These are phyloP conservation scores for Gallirallus australis DNA, from an alignment of 2,797 vertebrate genomes.

Conservation along the genomic window DNA sequence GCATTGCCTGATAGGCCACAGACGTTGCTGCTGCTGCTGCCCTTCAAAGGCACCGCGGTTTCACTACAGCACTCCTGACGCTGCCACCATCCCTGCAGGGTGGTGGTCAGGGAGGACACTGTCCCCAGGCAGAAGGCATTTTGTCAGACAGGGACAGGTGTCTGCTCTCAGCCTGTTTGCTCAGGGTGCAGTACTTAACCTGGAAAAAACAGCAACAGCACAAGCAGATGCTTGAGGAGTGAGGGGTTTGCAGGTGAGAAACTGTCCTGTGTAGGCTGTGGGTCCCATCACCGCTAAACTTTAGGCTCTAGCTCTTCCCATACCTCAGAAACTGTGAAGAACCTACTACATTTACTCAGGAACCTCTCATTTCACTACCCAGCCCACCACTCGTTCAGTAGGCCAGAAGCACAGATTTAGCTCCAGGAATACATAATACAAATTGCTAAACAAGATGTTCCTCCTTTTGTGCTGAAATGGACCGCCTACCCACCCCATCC, in stretches of 20 bases:
- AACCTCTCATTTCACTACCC: neutral
- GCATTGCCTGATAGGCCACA: neutral
- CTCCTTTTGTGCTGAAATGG: neutral
- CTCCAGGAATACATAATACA: neutral
- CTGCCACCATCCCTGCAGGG: rapidly evolving
- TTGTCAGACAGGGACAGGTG: neutral
- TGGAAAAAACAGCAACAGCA: neutral
- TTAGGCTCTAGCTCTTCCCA: neutral
- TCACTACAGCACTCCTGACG: neutral
- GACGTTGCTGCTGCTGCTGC: neutral
- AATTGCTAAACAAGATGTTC: neutral
- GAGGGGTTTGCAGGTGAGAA: neutral
- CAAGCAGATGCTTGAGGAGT: neutral
- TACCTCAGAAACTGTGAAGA: neutral
- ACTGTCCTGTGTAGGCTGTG: neutral
- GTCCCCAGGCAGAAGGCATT: neutral
- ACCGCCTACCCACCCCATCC: neutral
- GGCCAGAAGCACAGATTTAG: neutral
- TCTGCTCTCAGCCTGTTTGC: neutral
- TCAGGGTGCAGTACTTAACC: neutral
- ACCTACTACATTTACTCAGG: neutral
- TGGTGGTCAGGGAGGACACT: neutral
- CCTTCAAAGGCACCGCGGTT: neutral
- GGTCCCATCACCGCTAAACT: neutral
- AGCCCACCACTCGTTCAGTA: neutral